Evolutionary conservation across 2,888 invertebrate genomes (phyloP).

Genomic region (Heterodera filipjevi): DNA sequence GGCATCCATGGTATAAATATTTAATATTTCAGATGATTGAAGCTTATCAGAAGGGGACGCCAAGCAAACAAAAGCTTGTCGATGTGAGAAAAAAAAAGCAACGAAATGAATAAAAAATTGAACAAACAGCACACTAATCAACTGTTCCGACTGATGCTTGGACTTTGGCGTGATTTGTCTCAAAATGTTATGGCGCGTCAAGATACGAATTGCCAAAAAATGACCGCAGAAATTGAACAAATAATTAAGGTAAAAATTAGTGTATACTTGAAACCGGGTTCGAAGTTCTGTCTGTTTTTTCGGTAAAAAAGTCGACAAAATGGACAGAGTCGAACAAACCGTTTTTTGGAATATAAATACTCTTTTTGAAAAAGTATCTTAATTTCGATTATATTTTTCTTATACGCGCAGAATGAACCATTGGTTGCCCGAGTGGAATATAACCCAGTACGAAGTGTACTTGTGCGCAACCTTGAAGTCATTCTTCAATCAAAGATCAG

Average conservation of each 20-base stretch:
- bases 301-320: too few species aligned
- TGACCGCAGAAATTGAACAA: background rate
- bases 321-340: too few species aligned
- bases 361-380: too few species aligned
- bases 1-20: background rate
- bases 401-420: conserved; percentile 14
- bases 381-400: background rate
- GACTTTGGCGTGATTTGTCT: background rate
- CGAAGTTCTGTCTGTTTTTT: too few species aligned
- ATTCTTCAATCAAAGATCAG: conserved; percentile 12
- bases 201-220: background rate
- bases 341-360: too few species aligned
- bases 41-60: background rate
- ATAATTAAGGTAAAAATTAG: background rate
- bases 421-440: conserved; percentile 15
- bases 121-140: conserved; percentile 6
- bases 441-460: conserved; percentile 1
- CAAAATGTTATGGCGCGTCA: background rate
- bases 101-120: background rate
- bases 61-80: background rate
- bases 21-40: conserved; percentile 1
- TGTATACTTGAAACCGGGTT: background rate
- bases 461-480: conserved; percentile 19
- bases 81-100: background rate
- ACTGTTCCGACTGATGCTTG: background rate